phyloP scores from a whole-genome alignment of 2,888 invertebrate genomes.

The Diaperis boleti region DNA sequence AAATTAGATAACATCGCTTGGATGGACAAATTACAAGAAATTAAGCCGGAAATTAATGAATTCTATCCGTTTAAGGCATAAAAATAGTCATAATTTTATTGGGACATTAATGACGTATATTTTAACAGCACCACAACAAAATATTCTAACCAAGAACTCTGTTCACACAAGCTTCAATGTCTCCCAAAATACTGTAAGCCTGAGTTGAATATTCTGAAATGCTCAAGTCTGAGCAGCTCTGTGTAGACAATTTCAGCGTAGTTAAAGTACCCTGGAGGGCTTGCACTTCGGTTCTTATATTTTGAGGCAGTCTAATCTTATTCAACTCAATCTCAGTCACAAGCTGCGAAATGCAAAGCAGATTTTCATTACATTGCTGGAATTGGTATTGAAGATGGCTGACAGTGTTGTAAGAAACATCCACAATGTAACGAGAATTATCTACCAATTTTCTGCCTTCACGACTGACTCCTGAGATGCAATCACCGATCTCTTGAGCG shows the following conservation, averaged over 20 bases:
- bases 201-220: neutral
- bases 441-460: too few relatives aligned
- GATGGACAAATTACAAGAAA: too few relatives aligned
- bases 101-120: too few relatives aligned
- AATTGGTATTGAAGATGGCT: neutral
- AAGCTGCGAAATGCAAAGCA: conserved; percentile 11
- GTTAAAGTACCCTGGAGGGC: neutral
- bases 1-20: too few relatives aligned
- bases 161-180: conserved; percentile 16
- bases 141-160: conserved; percentile 4
- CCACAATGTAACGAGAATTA: neutral
- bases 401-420: neutral
- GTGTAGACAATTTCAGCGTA: conserved; percentile 1
- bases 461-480: neutral
- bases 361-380: neutral
- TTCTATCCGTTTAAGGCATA: too few relatives aligned
- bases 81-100: too few relatives aligned
- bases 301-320: conserved; percentile 12
- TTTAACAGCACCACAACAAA: neutral
- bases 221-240: neutral
- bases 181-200: neutral
- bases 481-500: neutral
- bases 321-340: conserved; percentile 17
- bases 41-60: too few relatives aligned
- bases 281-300: conserved; percentile 20